A percentile compares a stretch with the other conserved stretches of the same genome.
phyloP scores from a whole-genome alignment of 2,113 vertebrate genomes.

The Okapia johnstoni region DNA sequence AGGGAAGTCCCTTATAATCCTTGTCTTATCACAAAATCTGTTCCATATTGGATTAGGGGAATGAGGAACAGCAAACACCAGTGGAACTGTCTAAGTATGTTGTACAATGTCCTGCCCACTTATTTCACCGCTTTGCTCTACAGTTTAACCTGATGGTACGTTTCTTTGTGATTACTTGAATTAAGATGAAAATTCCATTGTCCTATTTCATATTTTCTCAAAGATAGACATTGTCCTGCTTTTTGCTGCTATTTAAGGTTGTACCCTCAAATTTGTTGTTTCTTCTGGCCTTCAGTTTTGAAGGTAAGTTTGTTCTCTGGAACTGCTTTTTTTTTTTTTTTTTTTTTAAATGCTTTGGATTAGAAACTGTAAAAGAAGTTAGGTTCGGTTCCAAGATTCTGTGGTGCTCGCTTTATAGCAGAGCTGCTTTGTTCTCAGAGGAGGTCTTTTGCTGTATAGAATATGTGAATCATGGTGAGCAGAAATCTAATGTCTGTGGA shows the following conservation, averaged over 20 bases:
- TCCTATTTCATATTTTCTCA: neutral
- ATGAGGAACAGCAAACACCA: neutral
- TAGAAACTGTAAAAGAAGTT: neutral
- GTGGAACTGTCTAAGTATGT: neutral
- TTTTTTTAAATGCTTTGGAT: neutral
- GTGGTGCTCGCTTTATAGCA: neutral
- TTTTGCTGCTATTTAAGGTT: neutral
- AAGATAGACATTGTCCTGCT: neutral
- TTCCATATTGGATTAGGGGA: neutral
- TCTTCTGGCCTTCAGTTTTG: constrained; percentile 21
- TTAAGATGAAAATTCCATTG: neutral
- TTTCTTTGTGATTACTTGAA: neutral
- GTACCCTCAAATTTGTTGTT: neutral
- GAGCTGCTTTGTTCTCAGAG: neutral
- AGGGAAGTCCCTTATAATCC: neutral
- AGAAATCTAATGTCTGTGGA: neutral
- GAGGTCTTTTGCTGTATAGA: neutral
- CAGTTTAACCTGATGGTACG: neutral
- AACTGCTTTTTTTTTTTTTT: neutral
- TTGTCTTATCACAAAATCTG: neutral
- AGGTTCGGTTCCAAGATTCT: neutral
- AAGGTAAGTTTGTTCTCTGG: neutral
- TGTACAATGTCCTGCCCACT: neutral
- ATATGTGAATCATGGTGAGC: neutral
- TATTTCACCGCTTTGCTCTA: neutral